phyloP scores from a whole-genome alignment of 1,140 invertebrate species.

The Hormaphis cornu region DNA sequence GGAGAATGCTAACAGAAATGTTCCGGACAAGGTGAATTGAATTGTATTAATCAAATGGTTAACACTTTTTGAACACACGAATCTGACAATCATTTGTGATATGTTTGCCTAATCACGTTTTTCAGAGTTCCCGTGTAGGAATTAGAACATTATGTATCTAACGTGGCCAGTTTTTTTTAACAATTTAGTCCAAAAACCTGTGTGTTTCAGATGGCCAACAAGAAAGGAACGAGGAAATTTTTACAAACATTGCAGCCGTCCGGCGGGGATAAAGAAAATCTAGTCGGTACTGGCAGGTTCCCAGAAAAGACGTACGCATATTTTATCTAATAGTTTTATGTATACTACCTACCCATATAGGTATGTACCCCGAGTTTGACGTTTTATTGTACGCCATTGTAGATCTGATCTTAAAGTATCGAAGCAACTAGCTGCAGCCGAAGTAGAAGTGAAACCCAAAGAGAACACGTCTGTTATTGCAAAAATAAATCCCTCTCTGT shows the following conservation, averaged over 20 bases:
- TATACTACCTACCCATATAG: background rate
- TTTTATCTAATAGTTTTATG: background rate
- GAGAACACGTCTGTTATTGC: background rate
- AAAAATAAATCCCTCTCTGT: conserved; percentile 16
- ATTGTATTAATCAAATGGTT: background rate
- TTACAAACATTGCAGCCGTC: conserved; percentile 36
- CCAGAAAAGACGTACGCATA: background rate
- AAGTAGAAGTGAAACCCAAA: background rate
- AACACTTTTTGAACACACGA: too few species aligned
- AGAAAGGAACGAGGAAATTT: conserved; percentile 33
- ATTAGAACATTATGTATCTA: too few species aligned
- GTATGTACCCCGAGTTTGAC: background rate
- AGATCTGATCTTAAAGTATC: background rate
- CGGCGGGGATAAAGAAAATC: conserved; percentile 37
- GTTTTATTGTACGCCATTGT: background rate
- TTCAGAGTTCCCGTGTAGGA: too few species aligned
- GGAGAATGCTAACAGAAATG: background rate
- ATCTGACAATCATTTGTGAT: too few species aligned
- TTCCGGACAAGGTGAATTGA: background rate
- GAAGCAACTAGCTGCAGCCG: background rate
- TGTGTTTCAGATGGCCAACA: background rate
- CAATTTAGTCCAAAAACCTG: too few species aligned
- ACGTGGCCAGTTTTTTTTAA: too few species aligned
- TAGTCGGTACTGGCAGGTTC: conserved; percentile 35
- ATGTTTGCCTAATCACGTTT: too few species aligned